Conservation (phyloP, 2,797 vertebrate genomes). For the Catharus ustulatus region DNA sequence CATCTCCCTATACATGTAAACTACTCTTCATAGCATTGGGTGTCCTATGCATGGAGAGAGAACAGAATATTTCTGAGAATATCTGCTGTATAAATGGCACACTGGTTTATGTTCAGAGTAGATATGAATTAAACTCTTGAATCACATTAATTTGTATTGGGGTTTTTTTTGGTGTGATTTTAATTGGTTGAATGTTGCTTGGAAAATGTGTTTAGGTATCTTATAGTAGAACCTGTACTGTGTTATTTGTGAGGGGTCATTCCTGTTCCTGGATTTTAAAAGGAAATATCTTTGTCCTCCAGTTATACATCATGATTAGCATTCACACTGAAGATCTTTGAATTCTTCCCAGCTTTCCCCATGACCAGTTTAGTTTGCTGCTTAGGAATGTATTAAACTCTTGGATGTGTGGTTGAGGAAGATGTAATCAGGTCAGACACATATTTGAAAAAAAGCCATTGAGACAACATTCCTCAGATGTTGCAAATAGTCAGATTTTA, state of each 20-base stretch:
- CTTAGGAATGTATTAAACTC: not conserved
- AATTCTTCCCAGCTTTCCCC: not conserved
- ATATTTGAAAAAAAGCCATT: not conserved
- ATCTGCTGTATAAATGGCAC: not conserved
- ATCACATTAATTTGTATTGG: not conserved
- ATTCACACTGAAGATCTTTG: not conserved
- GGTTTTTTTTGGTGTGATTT: not conserved
- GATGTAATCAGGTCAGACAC: not conserved
- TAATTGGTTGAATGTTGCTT: not conserved
- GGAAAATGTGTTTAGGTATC: not conserved
- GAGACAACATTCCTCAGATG: not conserved
- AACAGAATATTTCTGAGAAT: not conserved
- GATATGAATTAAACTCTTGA: not conserved
- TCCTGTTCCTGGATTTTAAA: not conserved
- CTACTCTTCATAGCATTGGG: not conserved
- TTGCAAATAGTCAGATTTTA: constrained; percentile 27
- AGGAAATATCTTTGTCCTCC: not conserved
- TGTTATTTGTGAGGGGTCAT: not conserved
- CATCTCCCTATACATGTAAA: not conserved
- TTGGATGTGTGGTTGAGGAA: not conserved
- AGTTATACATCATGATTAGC: not conserved
- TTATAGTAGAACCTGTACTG: not conserved
- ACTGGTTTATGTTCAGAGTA: not conserved
- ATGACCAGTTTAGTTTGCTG: not conserved
- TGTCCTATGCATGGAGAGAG: not conserved